Evolutionary conservation across 2,888 invertebrate species (phyloP).

Genomic region (Drosophila pseudotakahashii): DNA sequence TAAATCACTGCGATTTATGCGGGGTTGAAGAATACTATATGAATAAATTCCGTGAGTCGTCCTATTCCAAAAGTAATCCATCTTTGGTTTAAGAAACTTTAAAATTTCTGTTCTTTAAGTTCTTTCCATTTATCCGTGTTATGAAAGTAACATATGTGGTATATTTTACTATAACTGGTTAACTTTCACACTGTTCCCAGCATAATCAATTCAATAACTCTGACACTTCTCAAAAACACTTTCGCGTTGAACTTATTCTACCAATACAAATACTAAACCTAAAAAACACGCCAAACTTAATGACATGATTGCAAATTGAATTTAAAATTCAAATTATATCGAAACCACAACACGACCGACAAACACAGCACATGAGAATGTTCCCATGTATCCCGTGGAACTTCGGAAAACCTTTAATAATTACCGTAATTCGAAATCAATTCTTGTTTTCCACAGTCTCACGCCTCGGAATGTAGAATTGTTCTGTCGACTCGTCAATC

Average conservation of each 20-base stretch:
- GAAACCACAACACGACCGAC: slow-evolving; percentile 18
- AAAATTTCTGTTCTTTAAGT: background rate
- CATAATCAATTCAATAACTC: background rate
- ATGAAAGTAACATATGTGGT: no score
- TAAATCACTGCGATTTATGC: slow-evolving; percentile 6
- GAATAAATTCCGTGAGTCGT: background rate
- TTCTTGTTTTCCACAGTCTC: slow-evolving; percentile 27
- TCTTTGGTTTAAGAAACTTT: background rate
- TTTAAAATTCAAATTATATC: slow-evolving; percentile 55
- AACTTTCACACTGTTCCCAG: background rate
- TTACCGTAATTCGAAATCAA: slow-evolving; percentile 31
- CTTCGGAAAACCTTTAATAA: slow-evolving; percentile 22
- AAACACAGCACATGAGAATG: slow-evolving; percentile 35
- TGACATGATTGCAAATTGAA: slow-evolving; percentile 37
- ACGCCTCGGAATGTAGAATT: slow-evolving; percentile 26
- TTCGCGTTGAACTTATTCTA: slow-evolving; percentile 8
- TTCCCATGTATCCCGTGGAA: slow-evolving; percentile 51
- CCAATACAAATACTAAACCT: background rate
- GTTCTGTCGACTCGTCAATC: slow-evolving; percentile 20
- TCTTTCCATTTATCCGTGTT: no score
- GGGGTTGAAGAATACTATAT: background rate
- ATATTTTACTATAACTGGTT: no score
- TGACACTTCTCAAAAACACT: slow-evolving; percentile 16
- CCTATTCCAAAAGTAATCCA: background rate
- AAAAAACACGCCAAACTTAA: slow-evolving; percentile 14